These are phyloP conservation scores for Vollenhovia emeryi DNA, from an alignment of 1,140 invertebrate species.

Conservation along the genomic window DNA sequence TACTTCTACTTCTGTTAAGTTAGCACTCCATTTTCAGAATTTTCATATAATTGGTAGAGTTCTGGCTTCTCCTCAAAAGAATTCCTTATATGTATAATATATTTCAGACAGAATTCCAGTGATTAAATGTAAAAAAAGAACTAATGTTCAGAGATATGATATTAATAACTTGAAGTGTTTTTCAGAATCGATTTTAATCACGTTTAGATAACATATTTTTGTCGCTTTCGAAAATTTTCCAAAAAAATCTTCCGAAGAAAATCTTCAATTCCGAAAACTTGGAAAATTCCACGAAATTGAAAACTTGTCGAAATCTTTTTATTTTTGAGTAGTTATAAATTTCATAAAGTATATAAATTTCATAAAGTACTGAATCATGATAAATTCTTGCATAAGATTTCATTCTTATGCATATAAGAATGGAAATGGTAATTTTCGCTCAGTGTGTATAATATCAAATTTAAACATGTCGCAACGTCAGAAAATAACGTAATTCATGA, in stretches of 20 bases:
- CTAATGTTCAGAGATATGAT: not conserved
- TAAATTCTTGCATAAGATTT: no score
- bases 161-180: not conserved
- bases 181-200: not conserved
- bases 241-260: not conserved
- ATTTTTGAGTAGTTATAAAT: no score
- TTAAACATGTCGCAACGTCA: no score
- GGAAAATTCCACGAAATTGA: not conserved
- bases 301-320: not conserved
- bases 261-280: not conserved
- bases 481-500: no score
- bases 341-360: no score
- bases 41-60: conserved; percentile 1
- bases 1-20: conserved; percentile 21
- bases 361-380: no score
- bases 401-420: no score
- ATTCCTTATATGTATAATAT: not conserved
- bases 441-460: no score
- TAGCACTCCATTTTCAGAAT: conserved; percentile 9
- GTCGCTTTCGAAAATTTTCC: not conserved
- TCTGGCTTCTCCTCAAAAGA: not conserved
- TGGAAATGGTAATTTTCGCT: no score
- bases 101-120: not conserved
- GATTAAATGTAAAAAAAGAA: not conserved
- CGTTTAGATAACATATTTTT: not conserved